Evolutionary conservation across 2,113 vertebrate genomes (phyloP).

Genomic region (Sceloporus undulatus): DNA sequence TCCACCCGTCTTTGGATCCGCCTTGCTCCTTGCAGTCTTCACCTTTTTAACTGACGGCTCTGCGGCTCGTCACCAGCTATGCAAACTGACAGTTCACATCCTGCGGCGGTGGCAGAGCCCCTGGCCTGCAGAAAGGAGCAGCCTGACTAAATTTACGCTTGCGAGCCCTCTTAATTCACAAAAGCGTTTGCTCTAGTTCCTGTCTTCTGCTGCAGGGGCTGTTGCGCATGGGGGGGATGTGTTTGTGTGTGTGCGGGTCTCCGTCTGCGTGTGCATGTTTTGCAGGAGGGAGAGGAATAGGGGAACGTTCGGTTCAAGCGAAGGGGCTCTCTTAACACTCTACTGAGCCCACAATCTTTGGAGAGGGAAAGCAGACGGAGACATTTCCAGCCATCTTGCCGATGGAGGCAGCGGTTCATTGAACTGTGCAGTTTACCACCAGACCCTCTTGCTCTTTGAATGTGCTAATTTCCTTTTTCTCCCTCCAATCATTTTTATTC

Average conservation of each 20-base stretch:
- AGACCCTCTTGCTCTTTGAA: slow-evolving; percentile 72
- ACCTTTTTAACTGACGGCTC: slow-evolving; percentile 92
- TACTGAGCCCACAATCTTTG: slow-evolving; percentile 84
- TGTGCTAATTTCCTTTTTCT: slow-evolving; percentile 60
- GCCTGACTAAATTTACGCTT: slow-evolving; percentile 88
- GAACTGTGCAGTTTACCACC: slow-evolving; percentile 80
- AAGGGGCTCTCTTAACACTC: slow-evolving; percentile 88
- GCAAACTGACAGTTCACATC: slow-evolving; percentile 98
- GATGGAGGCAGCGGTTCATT: slow-evolving; percentile 79
- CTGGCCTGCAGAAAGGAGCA: slow-evolving; percentile 93
- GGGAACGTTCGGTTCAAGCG: slow-evolving; percentile 79
- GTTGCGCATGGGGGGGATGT: slow-evolving; percentile 64
- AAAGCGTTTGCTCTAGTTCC: slow-evolving; percentile 98
- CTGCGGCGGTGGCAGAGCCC: slow-evolving; percentile 88
- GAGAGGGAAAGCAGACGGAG: slow-evolving; percentile 88
- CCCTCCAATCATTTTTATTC: too few species aligned
- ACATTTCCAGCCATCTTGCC: slow-evolving; percentile 84
- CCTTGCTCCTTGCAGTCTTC: slow-evolving; percentile 90
- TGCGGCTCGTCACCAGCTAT: slow-evolving; percentile 95
- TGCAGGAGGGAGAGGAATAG: slow-evolving; percentile 27
- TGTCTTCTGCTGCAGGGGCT: slow-evolving; percentile 90
- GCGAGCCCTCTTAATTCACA: slow-evolving; percentile 95
- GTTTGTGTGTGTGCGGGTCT: background rate
- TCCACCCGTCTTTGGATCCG: slow-evolving; percentile 84
- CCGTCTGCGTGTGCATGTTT: background rate